A percentile compares a stretch with the other conserved stretches of the same genome.
Conservation (phyloP, 1,140 invertebrate genomes). For the Heliconius melpomene region DNA sequence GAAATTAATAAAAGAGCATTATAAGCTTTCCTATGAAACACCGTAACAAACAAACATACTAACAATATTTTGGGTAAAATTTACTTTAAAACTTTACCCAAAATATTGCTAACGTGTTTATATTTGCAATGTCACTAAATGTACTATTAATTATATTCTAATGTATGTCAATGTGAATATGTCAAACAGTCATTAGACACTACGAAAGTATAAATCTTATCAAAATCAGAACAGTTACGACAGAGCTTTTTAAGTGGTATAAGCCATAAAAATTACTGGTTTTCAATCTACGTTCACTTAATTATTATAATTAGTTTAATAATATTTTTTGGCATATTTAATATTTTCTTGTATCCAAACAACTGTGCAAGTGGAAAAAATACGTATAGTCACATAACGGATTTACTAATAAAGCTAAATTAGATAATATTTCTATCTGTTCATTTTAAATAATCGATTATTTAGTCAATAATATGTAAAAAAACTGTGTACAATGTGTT, state of each 20-base stretch:
- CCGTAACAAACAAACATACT: background rate
- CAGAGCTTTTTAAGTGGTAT: slow-evolving; percentile 6
- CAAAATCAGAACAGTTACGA: slow-evolving; percentile 25
- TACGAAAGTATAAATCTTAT: slow-evolving; percentile 23
- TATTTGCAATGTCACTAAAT: slow-evolving; percentile 15
- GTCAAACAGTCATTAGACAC: slow-evolving; percentile 24
- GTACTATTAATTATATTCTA: slow-evolving; percentile 22
- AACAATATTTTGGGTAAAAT: too few relatives aligned
- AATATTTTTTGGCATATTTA: slow-evolving; percentile 8
- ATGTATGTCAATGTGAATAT: slow-evolving; percentile 29
- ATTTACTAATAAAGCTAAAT: background rate
- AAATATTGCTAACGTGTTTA: slow-evolving; percentile 10
- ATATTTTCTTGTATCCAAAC: background rate
- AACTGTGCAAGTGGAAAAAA: background rate
- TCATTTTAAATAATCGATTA: background rate
- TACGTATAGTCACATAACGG: background rate
- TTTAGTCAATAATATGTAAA: background rate
- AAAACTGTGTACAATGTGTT: too few relatives aligned
- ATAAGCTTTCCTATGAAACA: background rate
- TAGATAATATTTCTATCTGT: background rate
- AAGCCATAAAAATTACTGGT: slow-evolving; percentile 11
- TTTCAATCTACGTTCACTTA: slow-evolving; percentile 7
- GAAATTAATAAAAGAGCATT: background rate
- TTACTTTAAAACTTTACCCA: background rate
- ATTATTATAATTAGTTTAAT: background rate